Conservation (phyloP, 2,113 vertebrate genomes). For the Paracanthobrama guichenoti region DNA sequence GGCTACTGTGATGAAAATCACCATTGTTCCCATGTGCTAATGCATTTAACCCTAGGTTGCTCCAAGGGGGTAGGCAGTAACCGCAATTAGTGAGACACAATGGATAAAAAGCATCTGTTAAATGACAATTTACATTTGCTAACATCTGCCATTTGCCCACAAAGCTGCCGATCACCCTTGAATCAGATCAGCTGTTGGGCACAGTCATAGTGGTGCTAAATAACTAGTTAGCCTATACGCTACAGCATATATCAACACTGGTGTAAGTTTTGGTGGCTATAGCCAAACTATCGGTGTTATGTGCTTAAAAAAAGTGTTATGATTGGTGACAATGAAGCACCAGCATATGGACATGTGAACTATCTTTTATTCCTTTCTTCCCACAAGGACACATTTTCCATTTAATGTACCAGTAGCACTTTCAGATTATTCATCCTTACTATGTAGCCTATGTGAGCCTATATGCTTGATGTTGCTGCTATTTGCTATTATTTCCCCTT, state of each 20-base stretch:
- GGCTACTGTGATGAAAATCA: not conserved
- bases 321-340: not conserved
- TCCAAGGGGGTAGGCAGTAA: not conserved
- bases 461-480: not conserved
- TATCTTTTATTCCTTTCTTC: not conserved
- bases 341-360: not conserved
- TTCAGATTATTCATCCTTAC: not conserved
- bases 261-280: not conserved
- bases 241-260: not conserved
- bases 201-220: not conserved
- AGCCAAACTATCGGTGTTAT: not conserved
- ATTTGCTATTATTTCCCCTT: not conserved
- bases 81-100: not conserved
- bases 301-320: not conserved
- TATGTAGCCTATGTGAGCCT: not conserved
- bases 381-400: not conserved
- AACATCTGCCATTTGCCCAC: not conserved
- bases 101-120: constrained; percentile 10
- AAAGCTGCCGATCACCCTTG: not conserved
- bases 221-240: not conserved
- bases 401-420: not conserved
- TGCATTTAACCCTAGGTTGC: constrained; percentile 3
- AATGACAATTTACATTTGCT: not conserved
- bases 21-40: not conserved
- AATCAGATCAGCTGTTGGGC: not conserved